A percentile compares a stretch with the other conserved stretches of the same genome.
Conservation (phyloP, 2,113 vertebrate species). For the Pterocles orientalis region DNA sequence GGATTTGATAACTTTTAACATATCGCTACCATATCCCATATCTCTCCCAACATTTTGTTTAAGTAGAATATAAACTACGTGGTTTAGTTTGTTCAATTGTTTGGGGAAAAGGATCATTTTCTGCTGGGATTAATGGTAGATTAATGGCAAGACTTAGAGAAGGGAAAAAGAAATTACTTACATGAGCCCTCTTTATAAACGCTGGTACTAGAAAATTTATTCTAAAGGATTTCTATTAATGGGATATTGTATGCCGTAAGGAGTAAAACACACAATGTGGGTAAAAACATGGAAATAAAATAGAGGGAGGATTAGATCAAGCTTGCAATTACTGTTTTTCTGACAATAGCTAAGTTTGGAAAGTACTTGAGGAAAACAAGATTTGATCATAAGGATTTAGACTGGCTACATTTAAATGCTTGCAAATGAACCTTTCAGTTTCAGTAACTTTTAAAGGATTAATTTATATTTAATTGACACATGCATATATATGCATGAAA, state of each 20-base stretch:
- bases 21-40: background rate
- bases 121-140: background rate
- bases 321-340: background rate
- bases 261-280: background rate
- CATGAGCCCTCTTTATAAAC: background rate
- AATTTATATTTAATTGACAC: background rate
- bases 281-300: constrained; percentile 1
- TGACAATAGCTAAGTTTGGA: background rate
- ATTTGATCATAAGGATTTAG: background rate
- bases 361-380: background rate
- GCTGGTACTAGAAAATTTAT: background rate
- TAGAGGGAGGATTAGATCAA: background rate
- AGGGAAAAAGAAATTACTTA: background rate
- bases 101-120: background rate
- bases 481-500: background rate
- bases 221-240: background rate
- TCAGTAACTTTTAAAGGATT: background rate
- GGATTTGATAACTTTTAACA: background rate
- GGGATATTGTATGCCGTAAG: background rate
- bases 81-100: background rate
- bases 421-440: background rate
- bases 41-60: background rate
- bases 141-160: background rate
- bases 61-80: background rate
- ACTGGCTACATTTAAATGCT: background rate